A percentile compares a stretch with the other conserved stretches of the same genome.
phyloP scores from a whole-genome alignment of 2,888 invertebrate genomes.

The Nomada lathburiana region DNA sequence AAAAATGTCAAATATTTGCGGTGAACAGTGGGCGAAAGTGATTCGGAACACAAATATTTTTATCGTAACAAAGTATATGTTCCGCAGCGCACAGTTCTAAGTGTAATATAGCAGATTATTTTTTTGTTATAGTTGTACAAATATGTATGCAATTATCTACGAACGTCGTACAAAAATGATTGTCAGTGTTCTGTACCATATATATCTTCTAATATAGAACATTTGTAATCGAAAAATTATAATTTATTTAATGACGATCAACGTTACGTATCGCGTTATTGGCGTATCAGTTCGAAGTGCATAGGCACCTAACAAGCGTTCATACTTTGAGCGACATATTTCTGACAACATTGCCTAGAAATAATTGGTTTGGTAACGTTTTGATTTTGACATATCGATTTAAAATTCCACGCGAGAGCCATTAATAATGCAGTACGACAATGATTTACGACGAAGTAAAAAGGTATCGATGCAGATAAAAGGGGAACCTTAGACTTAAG shows the following conservation, averaged over 20 bases:
- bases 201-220: slow-evolving; percentile 48
- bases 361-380: not conserved
- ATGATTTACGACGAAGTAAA: slow-evolving; percentile 33
- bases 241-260: not conserved
- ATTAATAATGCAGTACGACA: slow-evolving; percentile 21
- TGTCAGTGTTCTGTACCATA: slow-evolving; percentile 44
- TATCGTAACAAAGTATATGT: slow-evolving; percentile 3
- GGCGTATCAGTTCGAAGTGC: not conserved
- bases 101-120: slow-evolving; percentile 21
- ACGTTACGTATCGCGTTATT: not conserved
- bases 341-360: slow-evolving; percentile 1
- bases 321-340: slow-evolving; percentile 9
- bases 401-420: not conserved
- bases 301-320: not conserved
- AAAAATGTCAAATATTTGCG: not conserved
- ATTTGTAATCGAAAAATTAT: slow-evolving; percentile 35
- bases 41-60: slow-evolving; percentile 8
- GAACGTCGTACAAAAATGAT: slow-evolving; percentile 46
- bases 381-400: slow-evolving; percentile 21
- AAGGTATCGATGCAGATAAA: slow-evolving; percentile 24
- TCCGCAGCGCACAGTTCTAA: not conserved
- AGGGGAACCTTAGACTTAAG: not conserved
- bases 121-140: slow-evolving; percentile 1
- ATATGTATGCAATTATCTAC: slow-evolving; percentile 23
- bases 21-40: not conserved